A percentile compares a stretch with the other conserved stretches of the same genome.
Evolutionary conservation across 2,888 invertebrate species (phyloP).

Genomic region (Tupiocoris notatus): DNA sequence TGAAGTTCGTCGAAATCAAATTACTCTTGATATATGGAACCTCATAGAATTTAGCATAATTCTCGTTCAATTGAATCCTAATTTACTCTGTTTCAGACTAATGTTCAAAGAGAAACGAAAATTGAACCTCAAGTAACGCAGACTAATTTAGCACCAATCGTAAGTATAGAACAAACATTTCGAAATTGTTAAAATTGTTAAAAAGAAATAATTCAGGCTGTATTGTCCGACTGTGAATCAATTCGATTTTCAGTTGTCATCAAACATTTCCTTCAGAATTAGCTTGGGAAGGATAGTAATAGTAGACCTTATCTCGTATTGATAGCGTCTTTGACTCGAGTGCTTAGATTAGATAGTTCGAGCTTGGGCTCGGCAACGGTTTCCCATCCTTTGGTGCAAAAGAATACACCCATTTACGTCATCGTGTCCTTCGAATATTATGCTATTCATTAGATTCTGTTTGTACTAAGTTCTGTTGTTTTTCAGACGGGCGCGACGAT

Average conservation of each 20-base stretch:
- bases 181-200: no score
- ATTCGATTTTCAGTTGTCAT: no score
- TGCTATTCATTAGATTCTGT: no score
- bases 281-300: no score
- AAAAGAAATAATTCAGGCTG: no score
- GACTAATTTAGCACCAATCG: slow-evolving; percentile 44
- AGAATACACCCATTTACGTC: no score
- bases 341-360: neutral
- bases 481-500: slow-evolving; percentile 63
- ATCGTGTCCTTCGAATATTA: no score
- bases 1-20: neutral
- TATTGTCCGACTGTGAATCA: no score
- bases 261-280: no score
- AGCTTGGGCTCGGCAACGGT: neutral
- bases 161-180: no score
- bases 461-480: no score
- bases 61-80: neutral
- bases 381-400: no score
- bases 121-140: slow-evolving; percentile 44
- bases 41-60: neutral
- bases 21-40: neutral
- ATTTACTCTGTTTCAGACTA: slow-evolving; percentile 16
- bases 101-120: slow-evolving; percentile 44
- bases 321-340: neutral
- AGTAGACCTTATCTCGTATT: neutral